Percentiles rank a stretch among this genome's conserved stretches.
Evolutionary conservation across 2,113 vertebrate species (phyloP).

Genomic region (Pungitius pungitius): DNA sequence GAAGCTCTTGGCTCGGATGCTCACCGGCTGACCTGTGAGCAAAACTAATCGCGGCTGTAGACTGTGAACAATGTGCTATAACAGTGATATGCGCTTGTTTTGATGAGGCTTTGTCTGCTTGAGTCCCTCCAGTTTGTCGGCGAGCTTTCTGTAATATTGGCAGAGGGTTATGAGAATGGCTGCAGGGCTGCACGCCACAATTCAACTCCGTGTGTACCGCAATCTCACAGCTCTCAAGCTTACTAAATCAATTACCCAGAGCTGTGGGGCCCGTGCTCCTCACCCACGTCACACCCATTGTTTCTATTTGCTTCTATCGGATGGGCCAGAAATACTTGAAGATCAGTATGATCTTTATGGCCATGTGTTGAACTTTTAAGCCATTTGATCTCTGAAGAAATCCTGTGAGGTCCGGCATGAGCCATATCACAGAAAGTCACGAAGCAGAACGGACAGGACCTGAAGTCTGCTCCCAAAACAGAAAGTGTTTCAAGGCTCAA

Average conservation of each 20-base stretch:
- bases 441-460: constrained; percentile 20
- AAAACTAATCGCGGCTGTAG: constrained; percentile 61
- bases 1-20: constrained; percentile 29
- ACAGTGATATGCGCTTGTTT: constrained; percentile 61
- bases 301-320: constrained; percentile 39
- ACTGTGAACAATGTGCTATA: constrained; percentile 54
- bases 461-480: constrained; percentile 37
- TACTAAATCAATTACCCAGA: constrained; percentile 78
- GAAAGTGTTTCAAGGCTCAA: constrained; percentile 41
- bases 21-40: constrained; percentile 57
- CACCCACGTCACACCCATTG: constrained; percentile 49
- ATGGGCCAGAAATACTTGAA: constrained; percentile 31
- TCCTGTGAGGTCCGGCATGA: constrained; percentile 28
- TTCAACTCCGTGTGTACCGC: constrained; percentile 63
- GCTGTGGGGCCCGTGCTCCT: constrained; percentile 50
- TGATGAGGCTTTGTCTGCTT: constrained; percentile 57
- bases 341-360: constrained; percentile 31
- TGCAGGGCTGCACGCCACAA: constrained; percentile 52
- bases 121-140: constrained; percentile 54
- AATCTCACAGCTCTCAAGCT: constrained; percentile 72
- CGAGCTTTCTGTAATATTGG: constrained; percentile 65
- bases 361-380: constrained; percentile 20
- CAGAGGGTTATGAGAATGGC: constrained; percentile 70
- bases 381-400: constrained; percentile 18
- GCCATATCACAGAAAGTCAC: constrained; percentile 21